Conservation (phyloP, 2,113 vertebrate species). For the Pelecanoides urinatrix region DNA sequence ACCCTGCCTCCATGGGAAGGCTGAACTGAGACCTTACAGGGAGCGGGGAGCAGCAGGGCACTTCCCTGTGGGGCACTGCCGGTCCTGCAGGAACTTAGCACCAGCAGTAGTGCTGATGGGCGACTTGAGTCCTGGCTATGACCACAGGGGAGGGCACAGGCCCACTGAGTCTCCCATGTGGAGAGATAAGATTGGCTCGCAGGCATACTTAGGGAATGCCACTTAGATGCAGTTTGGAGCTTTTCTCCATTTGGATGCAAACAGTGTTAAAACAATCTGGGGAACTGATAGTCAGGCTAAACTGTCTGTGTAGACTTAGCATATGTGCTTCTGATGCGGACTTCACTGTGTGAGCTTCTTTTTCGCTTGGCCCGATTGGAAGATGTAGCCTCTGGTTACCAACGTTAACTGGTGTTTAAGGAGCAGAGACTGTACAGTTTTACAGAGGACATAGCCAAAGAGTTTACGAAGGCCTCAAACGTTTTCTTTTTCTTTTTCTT, state of each 20-base stretch:
- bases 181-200: background rate
- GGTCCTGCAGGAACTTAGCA: background rate
- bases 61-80: background rate
- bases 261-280: background rate
- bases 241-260: background rate
- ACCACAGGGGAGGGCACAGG: background rate
- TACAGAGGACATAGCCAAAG: background rate
- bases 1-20: background rate
- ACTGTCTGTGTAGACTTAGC: background rate
- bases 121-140: background rate
- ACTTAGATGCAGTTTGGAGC: background rate
- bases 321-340: background rate
- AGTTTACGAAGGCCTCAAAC: background rate
- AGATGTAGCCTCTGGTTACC: background rate
- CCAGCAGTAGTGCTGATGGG: background rate
- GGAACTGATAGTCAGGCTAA: background rate
- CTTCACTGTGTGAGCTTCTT: background rate
- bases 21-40: background rate
- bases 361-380: background rate
- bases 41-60: background rate
- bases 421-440: background rate
- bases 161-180: background rate
- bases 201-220: background rate
- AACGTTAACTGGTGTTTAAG: background rate
- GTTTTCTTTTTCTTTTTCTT: background rate